phyloP scores from a whole-genome alignment of 2,797 vertebrate species.

The Myioborus miniatus region DNA sequence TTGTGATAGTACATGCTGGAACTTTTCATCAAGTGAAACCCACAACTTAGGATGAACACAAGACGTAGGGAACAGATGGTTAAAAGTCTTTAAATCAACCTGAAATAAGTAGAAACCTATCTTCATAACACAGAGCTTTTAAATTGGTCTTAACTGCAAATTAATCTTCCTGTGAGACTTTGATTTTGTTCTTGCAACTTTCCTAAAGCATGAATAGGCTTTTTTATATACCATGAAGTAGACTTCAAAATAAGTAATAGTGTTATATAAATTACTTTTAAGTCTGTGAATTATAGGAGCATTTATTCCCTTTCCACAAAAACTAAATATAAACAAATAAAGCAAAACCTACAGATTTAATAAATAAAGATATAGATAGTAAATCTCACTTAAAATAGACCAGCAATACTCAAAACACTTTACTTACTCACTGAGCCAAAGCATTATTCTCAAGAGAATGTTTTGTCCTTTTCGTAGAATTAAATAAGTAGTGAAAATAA shows the following conservation, averaged over 20 bases:
- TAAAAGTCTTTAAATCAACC: neutral
- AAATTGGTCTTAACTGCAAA: neutral
- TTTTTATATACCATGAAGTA: neutral
- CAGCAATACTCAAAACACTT: neutral
- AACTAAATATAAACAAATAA: neutral
- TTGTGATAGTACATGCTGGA: neutral
- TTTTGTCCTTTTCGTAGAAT: neutral
- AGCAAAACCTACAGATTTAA: neutral
- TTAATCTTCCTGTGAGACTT: neutral
- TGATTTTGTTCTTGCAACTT: neutral
- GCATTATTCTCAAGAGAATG: neutral
- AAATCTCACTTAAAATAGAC: neutral
- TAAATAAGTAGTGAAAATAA: constrained; percentile 7
- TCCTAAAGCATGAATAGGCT: neutral
- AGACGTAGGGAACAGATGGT: neutral
- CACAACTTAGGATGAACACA: neutral
- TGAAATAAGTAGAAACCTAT: neutral
- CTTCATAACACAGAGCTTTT: neutral
- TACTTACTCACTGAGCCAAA: neutral
- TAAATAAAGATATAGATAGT: neutral
- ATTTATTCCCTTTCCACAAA: neutral
- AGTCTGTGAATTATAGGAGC: neutral
- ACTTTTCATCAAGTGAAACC: neutral
- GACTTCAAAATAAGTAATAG: neutral
- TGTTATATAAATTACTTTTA: neutral